These are phyloP conservation scores for Nicator chloris DNA, from an alignment of 2,113 vertebrate species.

Conservation along the genomic window DNA sequence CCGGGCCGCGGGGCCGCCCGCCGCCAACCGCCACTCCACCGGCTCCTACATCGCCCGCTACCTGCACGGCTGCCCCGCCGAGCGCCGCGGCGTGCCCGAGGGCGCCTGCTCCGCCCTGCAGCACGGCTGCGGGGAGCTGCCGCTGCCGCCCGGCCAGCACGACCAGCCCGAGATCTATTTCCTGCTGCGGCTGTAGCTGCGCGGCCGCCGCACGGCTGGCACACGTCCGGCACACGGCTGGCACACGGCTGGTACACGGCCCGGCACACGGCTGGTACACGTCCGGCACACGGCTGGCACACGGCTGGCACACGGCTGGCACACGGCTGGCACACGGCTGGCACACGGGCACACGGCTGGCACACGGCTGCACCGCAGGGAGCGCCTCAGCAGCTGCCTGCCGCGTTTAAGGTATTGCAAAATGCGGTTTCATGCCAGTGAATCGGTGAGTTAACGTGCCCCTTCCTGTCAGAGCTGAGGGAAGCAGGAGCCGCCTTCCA, in stretches of 20 bases:
- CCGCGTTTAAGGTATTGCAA: not conserved
- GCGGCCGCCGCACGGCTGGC: too few relatives aligned
- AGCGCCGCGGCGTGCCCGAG: slow-evolving; percentile 84
- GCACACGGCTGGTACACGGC: too few relatives aligned
- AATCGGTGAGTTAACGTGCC: slow-evolving; percentile 48
- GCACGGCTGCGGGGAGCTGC: slow-evolving; percentile 71
- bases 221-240: too few relatives aligned
- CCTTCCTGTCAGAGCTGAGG: not conserved
- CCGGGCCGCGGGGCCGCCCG: slow-evolving; percentile 69
- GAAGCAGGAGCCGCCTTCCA: not conserved
- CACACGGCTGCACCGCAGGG: not conserved
- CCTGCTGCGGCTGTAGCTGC: slow-evolving; percentile 48
- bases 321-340: too few relatives aligned
- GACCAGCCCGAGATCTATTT: slow-evolving; percentile 96
- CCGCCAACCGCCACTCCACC: slow-evolving; percentile 87
- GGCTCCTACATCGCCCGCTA: slow-evolving; percentile 92
- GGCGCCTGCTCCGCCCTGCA: slow-evolving; percentile 79
- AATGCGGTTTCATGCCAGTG: slow-evolving; percentile 41
- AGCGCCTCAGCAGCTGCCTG: not conserved
- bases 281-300: too few relatives aligned
- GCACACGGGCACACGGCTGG: too few relatives aligned
- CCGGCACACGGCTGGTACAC: too few relatives aligned
- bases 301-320: too few relatives aligned
- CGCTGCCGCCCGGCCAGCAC: slow-evolving; percentile 59
- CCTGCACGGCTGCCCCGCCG: slow-evolving; percentile 64